Base-by-base conservation (phyloP, 2,113 vertebrate genomes). In the Rhagologus leucostigma region DNA sequence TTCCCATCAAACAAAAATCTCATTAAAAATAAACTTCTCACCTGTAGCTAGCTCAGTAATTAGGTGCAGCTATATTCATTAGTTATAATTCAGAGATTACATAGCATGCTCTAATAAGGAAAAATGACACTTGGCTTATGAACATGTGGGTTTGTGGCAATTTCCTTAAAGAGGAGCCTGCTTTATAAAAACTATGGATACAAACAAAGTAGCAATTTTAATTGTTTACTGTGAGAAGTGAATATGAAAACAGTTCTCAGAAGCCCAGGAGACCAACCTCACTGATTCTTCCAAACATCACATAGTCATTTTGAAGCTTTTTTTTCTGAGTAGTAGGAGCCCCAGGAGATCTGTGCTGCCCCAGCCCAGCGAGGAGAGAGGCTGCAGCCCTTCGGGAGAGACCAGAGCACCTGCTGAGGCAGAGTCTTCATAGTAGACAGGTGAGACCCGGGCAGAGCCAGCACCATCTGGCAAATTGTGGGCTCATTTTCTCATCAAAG, bases 1-100 rank as follows among this genome's bases (percentile, higher is more conserved):
- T 52, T 93, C 68, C 62, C 76, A 82, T 42, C 73, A 55, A 63
- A 56, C 62, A 87, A 87, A 96, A 91, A 53, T 69, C 83, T 89
- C 83, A 85, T 93, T 94, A 95, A 84, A 96, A 95, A 87, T 70
- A 93, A 94, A 77, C 56, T 80, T 91, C 65, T 95, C 91, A 96
- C 92, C 90, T 94, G 81, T 90, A 78, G 64, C 78, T 83, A 92
- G 76, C 49, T 73, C 56, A 65, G 32, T 93, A 92, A 94, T 96
- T 89, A 92, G 52, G 44, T 70, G 53, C 65, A 85, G 78, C 80
- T 91, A 85, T 16, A 63, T 89, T 90, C 95, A 95, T 94, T 92
- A 96, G 60, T 29, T 87, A 73, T 86, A 96, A 96, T 93, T 87
- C 90, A 86, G 81, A 92, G 91, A 94, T 91, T 94, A 89, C 35